Percentiles rank a stretch among this genome's conserved stretches.
Conservation (phyloP, 2,113 vertebrate genomes). For the Monarcha castaneiventris region DNA sequence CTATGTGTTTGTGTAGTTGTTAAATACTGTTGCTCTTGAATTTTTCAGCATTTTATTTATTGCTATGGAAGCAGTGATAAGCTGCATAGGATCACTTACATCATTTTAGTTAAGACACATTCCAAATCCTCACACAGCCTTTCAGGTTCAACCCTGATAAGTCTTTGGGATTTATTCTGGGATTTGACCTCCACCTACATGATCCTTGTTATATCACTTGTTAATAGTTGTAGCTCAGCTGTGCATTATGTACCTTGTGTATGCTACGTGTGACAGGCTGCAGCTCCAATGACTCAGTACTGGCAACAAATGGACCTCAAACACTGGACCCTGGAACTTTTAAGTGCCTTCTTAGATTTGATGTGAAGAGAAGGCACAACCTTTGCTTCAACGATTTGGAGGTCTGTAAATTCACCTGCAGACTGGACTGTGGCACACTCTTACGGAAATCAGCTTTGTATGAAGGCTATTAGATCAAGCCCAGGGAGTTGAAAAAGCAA, state of each 20-base stretch:
- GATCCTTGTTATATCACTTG: slow-evolving; percentile 53
- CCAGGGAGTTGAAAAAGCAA: background rate
- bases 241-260: background rate
- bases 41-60: background rate
- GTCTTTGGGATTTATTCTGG: slow-evolving; percentile 24
- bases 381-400: background rate
- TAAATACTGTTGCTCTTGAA: background rate
- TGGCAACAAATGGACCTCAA: background rate
- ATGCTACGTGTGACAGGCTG: background rate
- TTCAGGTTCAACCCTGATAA: slow-evolving; percentile 26
- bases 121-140: slow-evolving; percentile 47
- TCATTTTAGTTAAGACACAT: slow-evolving; percentile 20
- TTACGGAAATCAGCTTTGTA: background rate
- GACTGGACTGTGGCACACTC: background rate
- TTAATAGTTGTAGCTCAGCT: background rate
- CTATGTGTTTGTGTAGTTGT: background rate
- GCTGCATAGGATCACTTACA: slow-evolving; percentile 16
- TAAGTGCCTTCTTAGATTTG: background rate
- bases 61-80: background rate
- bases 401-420: background rate
- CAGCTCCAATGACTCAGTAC: background rate
- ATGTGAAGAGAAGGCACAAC: background rate
- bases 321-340: background rate
- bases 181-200: slow-evolving; percentile 42
- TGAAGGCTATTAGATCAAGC: background rate